Conservation (phyloP, 2,888 invertebrate genomes). For the Agrotis ipsilon region DNA sequence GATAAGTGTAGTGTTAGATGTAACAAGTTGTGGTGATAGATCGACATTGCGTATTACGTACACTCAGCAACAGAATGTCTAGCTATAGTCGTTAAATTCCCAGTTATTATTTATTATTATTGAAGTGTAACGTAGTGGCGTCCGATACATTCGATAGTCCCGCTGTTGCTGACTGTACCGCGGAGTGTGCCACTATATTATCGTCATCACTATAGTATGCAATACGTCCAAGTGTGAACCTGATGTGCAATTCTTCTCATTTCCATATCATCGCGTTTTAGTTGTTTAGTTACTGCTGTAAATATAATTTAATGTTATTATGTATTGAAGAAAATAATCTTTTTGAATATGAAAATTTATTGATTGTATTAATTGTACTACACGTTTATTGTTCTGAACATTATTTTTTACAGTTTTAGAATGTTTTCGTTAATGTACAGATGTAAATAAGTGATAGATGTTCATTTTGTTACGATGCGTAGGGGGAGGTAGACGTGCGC, state of each 20-base stretch:
- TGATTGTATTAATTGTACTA: slow-evolving; percentile 79
- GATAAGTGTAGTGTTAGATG: slow-evolving; percentile 84
- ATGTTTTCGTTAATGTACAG: slow-evolving; percentile 89
- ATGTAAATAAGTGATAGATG: slow-evolving; percentile 88
- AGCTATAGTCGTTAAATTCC: slow-evolving; percentile 46
- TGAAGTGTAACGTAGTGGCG: slow-evolving; percentile 29
- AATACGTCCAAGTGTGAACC: slow-evolving; percentile 88
- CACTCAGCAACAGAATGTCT: slow-evolving; percentile 73
- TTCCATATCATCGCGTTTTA: slow-evolving; percentile 89
- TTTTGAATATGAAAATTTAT: slow-evolving; percentile 83
- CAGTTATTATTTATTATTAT: slow-evolving; percentile 62
- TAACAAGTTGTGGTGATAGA: slow-evolving; percentile 79
- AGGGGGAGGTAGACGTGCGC: slow-evolving; percentile 62
- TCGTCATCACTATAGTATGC: slow-evolving; percentile 79
- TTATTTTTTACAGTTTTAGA: slow-evolving; percentile 86
- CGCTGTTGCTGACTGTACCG: slow-evolving; percentile 66
- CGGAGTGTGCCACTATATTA: slow-evolving; percentile 72
- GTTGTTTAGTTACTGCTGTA: slow-evolving; percentile 88
- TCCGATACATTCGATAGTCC: slow-evolving; percentile 42
- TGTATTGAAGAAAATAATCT: slow-evolving; percentile 70
- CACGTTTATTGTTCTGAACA: slow-evolving; percentile 87
- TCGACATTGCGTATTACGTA: slow-evolving; percentile 76
- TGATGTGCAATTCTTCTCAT: slow-evolving; percentile 90
- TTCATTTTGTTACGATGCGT: slow-evolving; percentile 81
- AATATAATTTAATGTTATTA: slow-evolving; percentile 89